Base-by-base conservation (phyloP, 2,797 vertebrate genomes). In the Syngnathus acus region DNA sequence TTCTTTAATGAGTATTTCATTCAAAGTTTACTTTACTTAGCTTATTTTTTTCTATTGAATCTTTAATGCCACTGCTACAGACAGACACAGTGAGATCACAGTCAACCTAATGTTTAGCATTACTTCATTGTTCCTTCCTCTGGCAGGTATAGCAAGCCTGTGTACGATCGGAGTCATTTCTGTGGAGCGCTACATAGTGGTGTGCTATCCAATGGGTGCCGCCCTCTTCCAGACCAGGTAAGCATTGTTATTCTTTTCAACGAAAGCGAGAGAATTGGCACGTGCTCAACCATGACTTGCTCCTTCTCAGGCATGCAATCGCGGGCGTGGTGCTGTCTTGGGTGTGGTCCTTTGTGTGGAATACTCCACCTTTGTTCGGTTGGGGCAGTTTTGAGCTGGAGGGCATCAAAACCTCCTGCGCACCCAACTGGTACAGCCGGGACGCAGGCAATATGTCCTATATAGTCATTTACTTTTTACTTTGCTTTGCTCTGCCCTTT, bases 271-370 rank as follows among this genome's bases (percentile, higher is more conserved):
- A 11, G 1, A 37, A 32, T 19, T 37, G 13, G 21, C 11, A 62
- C 47, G 21, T 66, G 39, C 67, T 67, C n/a, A 17, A 2, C 9
- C 23, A 5, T 42, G 55, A 67, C 58, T 32, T 75, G 50, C 55
- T 55, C 14, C 6, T 66, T 65, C 54, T 59, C 69, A 89, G 85
- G 66, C 89, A 92, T 48, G 92, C 91, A 0, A 78, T 90, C 2
- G 81, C 80, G 7, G 91, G 90, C 4, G 86, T 92, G 50, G 79
- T 83, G 5, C 66, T 88, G 21, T 87, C 89, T 72, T 92, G 92
- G 92, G 64, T 89, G 38, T 93, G 92, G 92, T 93, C 92, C 0
- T 91, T 93, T 21, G 67, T 92, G 61, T 93, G 91, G 91, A 93
- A 90, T 80, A 91, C 86, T 0, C 89, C 91, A 0, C 91, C 92